phyloP scores from a whole-genome alignment of 2,888 invertebrate species.

The Drosophila meridiana region DNA sequence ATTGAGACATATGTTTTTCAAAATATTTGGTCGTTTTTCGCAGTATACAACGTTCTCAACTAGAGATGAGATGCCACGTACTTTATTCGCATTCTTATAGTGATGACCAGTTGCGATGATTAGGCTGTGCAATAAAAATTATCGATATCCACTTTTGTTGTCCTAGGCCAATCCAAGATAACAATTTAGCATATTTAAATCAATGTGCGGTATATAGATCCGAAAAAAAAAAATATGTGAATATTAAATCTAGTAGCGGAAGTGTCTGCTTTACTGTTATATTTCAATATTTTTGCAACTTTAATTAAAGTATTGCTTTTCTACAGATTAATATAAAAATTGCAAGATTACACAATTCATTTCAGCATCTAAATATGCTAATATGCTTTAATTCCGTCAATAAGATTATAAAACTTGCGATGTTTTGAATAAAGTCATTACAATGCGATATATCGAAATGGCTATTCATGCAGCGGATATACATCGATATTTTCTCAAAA shows the following conservation, averaged over 20 bases:
- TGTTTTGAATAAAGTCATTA: neutral
- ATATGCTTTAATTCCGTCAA: neutral
- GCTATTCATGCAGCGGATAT: neutral
- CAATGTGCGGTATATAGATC: too few relatives aligned
- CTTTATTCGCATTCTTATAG: neutral
- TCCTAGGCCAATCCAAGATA: neutral
- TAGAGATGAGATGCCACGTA: constrained; percentile 9
- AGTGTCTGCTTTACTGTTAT: too few relatives aligned
- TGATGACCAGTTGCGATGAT: neutral
- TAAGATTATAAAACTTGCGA: neutral
- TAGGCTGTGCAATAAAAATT: neutral
- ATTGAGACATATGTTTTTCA: constrained; percentile 8
- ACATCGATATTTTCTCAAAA: constrained; percentile 1
- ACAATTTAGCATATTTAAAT: neutral
- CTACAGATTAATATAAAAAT: neutral
- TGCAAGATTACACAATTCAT: neutral
- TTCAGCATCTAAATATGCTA: neutral
- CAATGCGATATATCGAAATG: neutral
- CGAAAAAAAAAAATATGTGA: too few relatives aligned
- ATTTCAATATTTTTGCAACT: too few relatives aligned
- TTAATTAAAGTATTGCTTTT: neutral
- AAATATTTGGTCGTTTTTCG: constrained; percentile 13
- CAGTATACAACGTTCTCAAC: constrained; percentile 4
- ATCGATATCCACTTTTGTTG: neutral
- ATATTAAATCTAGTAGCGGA: neutral